Conservation (phyloP, 2,797 vertebrate genomes). For the Glyptemys insculpta region DNA sequence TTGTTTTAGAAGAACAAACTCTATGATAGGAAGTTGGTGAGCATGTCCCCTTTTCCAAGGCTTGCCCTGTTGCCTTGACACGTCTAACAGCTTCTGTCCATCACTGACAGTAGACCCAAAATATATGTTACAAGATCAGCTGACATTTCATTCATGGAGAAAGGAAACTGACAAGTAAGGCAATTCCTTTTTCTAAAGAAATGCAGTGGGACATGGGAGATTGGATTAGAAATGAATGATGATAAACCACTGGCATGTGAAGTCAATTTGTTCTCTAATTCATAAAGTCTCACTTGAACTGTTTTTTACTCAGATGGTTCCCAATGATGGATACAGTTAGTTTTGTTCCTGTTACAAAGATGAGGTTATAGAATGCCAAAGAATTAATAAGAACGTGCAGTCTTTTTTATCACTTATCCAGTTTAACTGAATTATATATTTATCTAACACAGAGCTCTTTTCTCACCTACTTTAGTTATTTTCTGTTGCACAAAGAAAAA, state of each 20-base stretch:
- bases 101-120: neutral
- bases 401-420: neutral
- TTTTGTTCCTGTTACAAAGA: neutral
- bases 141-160: fast-evolving
- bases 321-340: neutral
- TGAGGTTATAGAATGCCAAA: neutral
- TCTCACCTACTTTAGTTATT: neutral
- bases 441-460: neutral
- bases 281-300: neutral
- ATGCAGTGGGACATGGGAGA: fast-evolving
- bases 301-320: neutral
- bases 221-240: neutral
- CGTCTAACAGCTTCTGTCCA: neutral
- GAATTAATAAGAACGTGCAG: neutral
- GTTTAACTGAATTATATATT: neutral
- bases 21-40: neutral
- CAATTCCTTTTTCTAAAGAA: neutral
- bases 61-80: neutral
- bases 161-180: neutral
- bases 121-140: neutral
- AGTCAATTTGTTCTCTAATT: neutral
- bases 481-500: neutral
- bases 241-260: neutral
- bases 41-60: neutral
- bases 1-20: neutral